Evolutionary conservation across 2,113 vertebrate species (phyloP).

Genomic region (Oophaga pumilio): DNA sequence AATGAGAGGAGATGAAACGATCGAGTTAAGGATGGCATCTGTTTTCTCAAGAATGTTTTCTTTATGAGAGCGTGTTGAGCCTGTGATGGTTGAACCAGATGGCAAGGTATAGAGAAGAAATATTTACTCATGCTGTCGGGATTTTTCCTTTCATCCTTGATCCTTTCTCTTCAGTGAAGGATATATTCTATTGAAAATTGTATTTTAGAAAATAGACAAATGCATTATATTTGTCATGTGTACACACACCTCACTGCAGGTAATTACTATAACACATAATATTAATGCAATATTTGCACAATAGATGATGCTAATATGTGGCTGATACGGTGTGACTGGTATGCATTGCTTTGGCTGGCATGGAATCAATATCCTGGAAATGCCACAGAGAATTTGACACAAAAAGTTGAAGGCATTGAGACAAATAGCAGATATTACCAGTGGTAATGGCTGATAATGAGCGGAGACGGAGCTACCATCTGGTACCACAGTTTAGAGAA

Average conservation of each 20-base stretch:
- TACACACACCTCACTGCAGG: not conserved
- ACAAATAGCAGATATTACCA: not conserved
- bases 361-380: not conserved
- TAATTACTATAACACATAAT: not conserved
- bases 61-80: conserved; percentile 7
- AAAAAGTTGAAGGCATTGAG: not conserved
- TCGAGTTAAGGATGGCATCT: conserved; percentile 41
- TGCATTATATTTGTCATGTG: not conserved
- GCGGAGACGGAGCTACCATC: not conserved
- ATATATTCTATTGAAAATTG: not conserved
- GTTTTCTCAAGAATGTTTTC: conserved; percentile 14
- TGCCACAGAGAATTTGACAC: conserved; percentile 8
- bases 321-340: not conserved
- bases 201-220: not conserved
- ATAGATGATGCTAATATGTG: not conserved
- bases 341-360: not conserved
- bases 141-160: not conserved
- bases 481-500: conserved; percentile 1
- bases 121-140: conserved; percentile 16
- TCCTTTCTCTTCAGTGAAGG: not conserved
- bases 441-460: conserved; percentile 10
- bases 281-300: not conserved
- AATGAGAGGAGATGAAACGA: conserved; percentile 17
- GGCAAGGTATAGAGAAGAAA: conserved; percentile 39
- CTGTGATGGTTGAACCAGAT: conserved; percentile 35